Percentiles rank a stretch among this genome's conserved stretches.
Conservation (phyloP, 1,140 invertebrate species). For the Lepidotrigona ventralis region DNA sequence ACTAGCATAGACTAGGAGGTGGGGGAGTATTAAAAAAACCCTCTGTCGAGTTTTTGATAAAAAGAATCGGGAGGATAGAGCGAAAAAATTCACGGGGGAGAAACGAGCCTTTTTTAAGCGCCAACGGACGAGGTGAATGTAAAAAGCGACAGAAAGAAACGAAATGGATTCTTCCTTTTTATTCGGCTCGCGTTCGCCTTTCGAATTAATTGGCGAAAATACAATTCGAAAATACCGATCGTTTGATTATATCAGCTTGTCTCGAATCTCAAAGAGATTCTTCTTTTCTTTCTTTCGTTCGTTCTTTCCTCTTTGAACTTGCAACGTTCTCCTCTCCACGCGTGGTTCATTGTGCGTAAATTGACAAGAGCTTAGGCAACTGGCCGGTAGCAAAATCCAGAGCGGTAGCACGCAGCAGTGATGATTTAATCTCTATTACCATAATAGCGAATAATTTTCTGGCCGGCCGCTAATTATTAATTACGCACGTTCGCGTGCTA, state of each 20-base stretch:
- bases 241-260: not conserved
- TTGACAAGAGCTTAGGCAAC: conserved; percentile 39
- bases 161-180: not conserved
- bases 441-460: conserved; percentile 49
- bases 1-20: not conserved
- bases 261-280: not conserved
- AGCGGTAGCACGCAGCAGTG: conserved; percentile 4
- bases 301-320: not conserved
- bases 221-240: not conserved
- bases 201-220: not conserved
- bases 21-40: not conserved
- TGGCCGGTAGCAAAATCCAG: conserved; percentile 41
- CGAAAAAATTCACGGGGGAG: not conserved
- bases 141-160: not conserved
- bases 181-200: not conserved
- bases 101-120: not conserved
- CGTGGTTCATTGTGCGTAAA: conserved; percentile 22
- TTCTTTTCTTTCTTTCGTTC: not conserved
- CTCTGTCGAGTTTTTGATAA: not conserved
- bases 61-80: conserved; percentile 5
- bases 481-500: conserved; percentile 14
- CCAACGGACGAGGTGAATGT: not conserved
- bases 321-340: too few species aligned
- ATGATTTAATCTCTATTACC: conserved; percentile 50
- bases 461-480: conserved; percentile 42